These are phyloP conservation scores for Caenorhabditis sulstoni DNA, from an alignment of 2,888 invertebrate genomes.

Conservation along the genomic window DNA sequence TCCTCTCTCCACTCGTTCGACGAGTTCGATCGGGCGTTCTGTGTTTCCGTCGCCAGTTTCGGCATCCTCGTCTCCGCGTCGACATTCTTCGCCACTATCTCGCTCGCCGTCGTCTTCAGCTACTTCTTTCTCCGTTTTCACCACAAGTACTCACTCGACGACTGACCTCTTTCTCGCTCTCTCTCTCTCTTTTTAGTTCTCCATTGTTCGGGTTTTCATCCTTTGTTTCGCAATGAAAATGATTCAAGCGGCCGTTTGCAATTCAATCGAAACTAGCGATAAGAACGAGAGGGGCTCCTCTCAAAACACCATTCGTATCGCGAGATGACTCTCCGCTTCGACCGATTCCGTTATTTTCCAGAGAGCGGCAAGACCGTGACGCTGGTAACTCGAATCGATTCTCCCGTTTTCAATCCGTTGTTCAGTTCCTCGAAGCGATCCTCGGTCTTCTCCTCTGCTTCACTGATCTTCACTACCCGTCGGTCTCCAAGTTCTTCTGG, in stretches of 20 bases:
- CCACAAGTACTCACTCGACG: conserved; percentile 38
- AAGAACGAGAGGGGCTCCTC: conserved; percentile 15
- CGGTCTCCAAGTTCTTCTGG: conserved; percentile 26
- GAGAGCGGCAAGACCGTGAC: conserved; percentile 38
- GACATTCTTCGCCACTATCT: conserved; percentile 75
- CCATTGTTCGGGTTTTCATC: conserved; percentile 25
- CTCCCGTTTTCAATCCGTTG: no score
- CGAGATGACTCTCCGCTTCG: conserved; percentile 35
- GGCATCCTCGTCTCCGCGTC: conserved; percentile 73
- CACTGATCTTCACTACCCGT: conserved; percentile 14
- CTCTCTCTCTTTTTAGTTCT: conserved; percentile 2
- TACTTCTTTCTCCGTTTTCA: conserved; percentile 61
- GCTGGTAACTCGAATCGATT: conserved; percentile 4
- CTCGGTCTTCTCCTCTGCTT: conserved; percentile 22
- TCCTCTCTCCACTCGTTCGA: conserved; percentile 18
- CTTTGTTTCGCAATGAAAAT: conserved; percentile 16
- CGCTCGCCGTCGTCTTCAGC: conserved; percentile 61
- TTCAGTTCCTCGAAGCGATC: conserved; percentile 26
- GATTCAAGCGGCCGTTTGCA: conserved; percentile 23
- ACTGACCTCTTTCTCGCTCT: conserved; percentile 18
- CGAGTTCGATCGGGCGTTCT: conserved; percentile 53
- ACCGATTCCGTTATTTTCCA: conserved; percentile 39
- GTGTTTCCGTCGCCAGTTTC: conserved; percentile 74
- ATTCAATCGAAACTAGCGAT: conserved; percentile 6
- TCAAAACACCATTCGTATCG: conserved; percentile 20